A percentile compares a stretch with the other conserved stretches of the same genome.
Evolutionary conservation across 2,113 vertebrate species (phyloP).

Genomic region (Callaeas wilsoni): DNA sequence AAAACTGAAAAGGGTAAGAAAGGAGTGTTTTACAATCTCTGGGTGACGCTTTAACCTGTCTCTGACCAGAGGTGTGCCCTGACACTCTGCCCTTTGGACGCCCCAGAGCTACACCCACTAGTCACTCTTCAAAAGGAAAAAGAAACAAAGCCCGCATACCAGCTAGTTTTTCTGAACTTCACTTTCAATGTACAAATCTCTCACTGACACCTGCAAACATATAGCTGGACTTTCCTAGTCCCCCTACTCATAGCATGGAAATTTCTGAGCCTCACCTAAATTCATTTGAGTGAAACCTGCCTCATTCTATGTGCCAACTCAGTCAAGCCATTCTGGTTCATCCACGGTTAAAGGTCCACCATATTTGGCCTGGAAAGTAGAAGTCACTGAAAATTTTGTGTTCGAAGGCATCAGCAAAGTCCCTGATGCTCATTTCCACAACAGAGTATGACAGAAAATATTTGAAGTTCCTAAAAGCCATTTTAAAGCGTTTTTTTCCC

Average conservation of each 20-base stretch:
- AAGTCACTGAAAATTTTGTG: not conserved
- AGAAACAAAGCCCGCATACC: not conserved
- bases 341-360: not conserved
- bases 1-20: not conserved
- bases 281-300: not conserved
- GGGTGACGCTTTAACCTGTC: not conserved
- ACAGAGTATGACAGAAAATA: not conserved
- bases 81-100: not conserved
- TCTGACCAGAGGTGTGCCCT: not conserved
- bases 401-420: not conserved
- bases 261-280: not conserved
- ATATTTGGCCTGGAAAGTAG: not conserved
- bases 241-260: not conserved
- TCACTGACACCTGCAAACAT: not conserved
- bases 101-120: not conserved
- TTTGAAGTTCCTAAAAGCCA: not conserved
- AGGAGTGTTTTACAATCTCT: not conserved
- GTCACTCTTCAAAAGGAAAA: not conserved
- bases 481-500: not conserved
- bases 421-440: not conserved
- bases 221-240: accelerated
- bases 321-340: not conserved
- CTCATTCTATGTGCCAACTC: not conserved
- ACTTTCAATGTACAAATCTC: not conserved
- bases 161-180: not conserved